These are phyloP conservation scores for Brachyistius frenatus DNA, from an alignment of 2,113 vertebrate genomes.

Conservation along the genomic window DNA sequence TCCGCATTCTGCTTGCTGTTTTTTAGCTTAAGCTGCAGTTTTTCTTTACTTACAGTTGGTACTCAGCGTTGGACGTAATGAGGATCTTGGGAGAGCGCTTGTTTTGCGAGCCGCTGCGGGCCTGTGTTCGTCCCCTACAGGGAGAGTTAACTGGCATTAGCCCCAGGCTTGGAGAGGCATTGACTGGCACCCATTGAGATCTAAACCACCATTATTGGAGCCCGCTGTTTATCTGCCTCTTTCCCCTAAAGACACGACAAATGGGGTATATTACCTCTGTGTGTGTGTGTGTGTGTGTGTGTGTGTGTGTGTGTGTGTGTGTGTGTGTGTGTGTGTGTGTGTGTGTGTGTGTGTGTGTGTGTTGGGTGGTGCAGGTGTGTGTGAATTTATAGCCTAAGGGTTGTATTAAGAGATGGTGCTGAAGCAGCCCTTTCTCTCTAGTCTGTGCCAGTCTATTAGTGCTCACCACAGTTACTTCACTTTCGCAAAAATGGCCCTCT, in stretches of 20 bases:
- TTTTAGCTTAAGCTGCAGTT: conserved; percentile 86
- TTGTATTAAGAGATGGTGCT: conserved; percentile 78
- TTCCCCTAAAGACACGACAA: conserved; percentile 76
- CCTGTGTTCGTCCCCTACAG: conserved; percentile 74
- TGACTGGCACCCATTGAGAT: conserved; percentile 83
- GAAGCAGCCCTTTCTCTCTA: conserved; percentile 78
- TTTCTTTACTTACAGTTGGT: conserved; percentile 84
- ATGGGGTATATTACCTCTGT: conserved; percentile 77
- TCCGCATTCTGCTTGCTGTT: conserved; percentile 57
- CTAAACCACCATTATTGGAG: conserved; percentile 82
- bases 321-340: conserved; percentile 54
- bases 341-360: conserved; percentile 38
- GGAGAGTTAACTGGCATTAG: conserved; percentile 84
- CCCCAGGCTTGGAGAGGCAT: conserved; percentile 83
- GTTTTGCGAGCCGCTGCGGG: conserved; percentile 78
- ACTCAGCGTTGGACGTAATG: conserved; percentile 83
- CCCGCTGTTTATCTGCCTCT: conserved; percentile 79
- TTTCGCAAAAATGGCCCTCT: conserved; percentile 63
- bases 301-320: conserved; percentile 34
- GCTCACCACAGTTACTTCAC: conserved; percentile 59
- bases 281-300: conserved; percentile 36
- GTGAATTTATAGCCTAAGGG: conserved; percentile 71
- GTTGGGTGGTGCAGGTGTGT: conserved; percentile 55
- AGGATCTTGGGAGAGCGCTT: conserved; percentile 85
- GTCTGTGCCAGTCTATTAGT: conserved; percentile 68